A percentile compares a stretch with the other conserved stretches of the same genome.
Conservation (phyloP, 2,888 invertebrate genomes). For the Eilema caniola region DNA sequence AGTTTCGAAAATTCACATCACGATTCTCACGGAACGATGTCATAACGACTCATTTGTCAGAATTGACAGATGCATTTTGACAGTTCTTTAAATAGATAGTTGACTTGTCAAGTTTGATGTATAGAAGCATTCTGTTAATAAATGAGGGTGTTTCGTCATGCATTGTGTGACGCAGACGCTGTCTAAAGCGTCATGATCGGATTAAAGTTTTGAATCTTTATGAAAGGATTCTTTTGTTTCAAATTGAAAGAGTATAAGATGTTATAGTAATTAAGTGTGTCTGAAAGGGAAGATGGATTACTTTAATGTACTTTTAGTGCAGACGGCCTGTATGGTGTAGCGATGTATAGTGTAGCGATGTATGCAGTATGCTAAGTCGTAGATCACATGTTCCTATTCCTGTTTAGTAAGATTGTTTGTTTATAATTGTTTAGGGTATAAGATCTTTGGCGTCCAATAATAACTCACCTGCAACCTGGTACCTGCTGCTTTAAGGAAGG, state of each 20-base stretch:
- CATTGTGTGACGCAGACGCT: slow-evolving; percentile 36
- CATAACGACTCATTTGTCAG: slow-evolving; percentile 16
- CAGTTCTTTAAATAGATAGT: neutral
- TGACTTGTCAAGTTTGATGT: neutral
- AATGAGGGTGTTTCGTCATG: slow-evolving; percentile 48
- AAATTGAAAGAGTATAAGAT: slow-evolving; percentile 8
- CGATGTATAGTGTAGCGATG: neutral
- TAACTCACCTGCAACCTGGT: no score
- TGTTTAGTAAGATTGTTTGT: neutral
- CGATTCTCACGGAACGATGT: slow-evolving; percentile 3
- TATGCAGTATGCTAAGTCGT: neutral
- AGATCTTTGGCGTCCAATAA: no score
- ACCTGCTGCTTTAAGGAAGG: no score
- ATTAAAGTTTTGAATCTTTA: slow-evolving; percentile 9
- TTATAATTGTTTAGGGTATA: no score
- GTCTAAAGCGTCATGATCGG: slow-evolving; percentile 5
- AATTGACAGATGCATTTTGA: slow-evolving; percentile 21
- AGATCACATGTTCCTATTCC: neutral
- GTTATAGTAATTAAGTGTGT: slow-evolving; percentile 10
- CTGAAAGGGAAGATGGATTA: neutral
- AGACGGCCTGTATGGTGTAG: neutral
- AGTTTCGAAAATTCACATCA: slow-evolving; percentile 15
- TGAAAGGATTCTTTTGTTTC: slow-evolving; percentile 12
- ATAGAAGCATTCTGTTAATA: slow-evolving; percentile 28
- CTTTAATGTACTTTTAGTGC: neutral